Percentiles rank a stretch among this genome's conserved stretches.
Evolutionary conservation across 2,113 vertebrate species (phyloP).

Genomic region (Ibidorhyncha struthersii): DNA sequence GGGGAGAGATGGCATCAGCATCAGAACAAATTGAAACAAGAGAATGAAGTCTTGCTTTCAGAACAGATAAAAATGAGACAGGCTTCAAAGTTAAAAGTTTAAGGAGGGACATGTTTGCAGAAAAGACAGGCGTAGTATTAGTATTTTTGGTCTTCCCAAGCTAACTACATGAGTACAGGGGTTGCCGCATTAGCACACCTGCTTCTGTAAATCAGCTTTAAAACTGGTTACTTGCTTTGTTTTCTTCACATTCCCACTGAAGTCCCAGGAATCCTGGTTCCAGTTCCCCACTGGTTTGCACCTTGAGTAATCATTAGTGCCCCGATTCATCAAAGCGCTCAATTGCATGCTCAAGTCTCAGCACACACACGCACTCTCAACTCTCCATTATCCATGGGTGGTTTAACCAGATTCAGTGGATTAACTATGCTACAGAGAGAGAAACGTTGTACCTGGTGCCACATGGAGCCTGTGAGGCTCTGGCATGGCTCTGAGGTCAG

Average conservation of each 20-base stretch:
- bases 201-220: neutral
- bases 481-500: neutral
- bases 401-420: neutral
- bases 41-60: neutral
- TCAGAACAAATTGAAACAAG: neutral
- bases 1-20: neutral
- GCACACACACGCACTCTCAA: neutral
- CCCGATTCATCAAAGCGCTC: neutral
- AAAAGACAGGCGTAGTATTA: neutral
- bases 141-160: neutral
- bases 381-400: neutral
- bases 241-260: neutral
- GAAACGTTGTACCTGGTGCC: neutral
- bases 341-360: neutral
- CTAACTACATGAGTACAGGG: neutral
- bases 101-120: neutral
- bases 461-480: neutral
- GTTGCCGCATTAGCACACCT: neutral
- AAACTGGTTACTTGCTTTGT: neutral
- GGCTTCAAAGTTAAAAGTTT: neutral
- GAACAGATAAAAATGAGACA: neutral
- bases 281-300: neutral
- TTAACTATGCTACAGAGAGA: neutral
- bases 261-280: neutral
- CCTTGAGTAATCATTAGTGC: neutral